Percentiles rank a stretch among this genome's conserved stretches.
phyloP scores from a whole-genome alignment of 1,140 invertebrate species.

The Drosophila lacertosa region DNA sequence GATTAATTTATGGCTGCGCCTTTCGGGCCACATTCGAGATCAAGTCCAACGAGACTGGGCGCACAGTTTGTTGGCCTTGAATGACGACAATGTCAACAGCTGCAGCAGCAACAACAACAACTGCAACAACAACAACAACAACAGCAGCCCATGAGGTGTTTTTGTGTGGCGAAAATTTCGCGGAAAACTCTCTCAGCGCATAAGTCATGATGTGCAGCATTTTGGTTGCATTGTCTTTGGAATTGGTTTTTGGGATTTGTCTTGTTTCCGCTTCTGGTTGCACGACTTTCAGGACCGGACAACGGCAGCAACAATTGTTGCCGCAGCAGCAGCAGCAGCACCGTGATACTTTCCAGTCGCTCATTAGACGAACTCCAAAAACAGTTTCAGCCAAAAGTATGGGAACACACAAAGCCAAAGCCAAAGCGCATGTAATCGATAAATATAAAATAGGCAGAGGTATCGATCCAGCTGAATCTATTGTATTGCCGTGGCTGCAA shows the following conservation, averaged over 20 bases:
- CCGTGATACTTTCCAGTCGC: constrained; percentile 37
- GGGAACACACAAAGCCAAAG: constrained; percentile 19
- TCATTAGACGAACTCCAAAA: constrained; percentile 40
- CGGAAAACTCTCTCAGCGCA: constrained; percentile 51
- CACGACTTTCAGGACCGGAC: constrained; percentile 37
- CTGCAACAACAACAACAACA: neutral
- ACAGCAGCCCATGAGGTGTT: constrained; percentile 26
- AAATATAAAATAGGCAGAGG: constrained; percentile 1
- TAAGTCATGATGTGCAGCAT: constrained; percentile 42
- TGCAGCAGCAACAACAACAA: constrained; percentile 61
- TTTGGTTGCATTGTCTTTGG: constrained; percentile 32
- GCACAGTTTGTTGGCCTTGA: constrained; percentile 66
- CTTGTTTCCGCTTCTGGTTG: constrained; percentile 38
- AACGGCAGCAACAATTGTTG: constrained; percentile 8
- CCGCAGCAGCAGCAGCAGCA: constrained; percentile 7
- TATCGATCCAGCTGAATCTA: constrained; percentile 9
- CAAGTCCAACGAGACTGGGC: constrained; percentile 31
- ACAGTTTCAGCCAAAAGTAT: constrained; percentile 2
- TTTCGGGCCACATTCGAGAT: constrained; percentile 16
- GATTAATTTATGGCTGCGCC: constrained; percentile 72
- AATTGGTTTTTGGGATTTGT: constrained; percentile 22
- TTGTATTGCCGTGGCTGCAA: constrained; percentile 3
- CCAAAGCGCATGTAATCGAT: neutral
- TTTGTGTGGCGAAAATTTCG: constrained; percentile 40
- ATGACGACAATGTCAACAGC: constrained; percentile 43